Conservation (phyloP, 2,888 invertebrate species). For the Rhingia rostrata region DNA sequence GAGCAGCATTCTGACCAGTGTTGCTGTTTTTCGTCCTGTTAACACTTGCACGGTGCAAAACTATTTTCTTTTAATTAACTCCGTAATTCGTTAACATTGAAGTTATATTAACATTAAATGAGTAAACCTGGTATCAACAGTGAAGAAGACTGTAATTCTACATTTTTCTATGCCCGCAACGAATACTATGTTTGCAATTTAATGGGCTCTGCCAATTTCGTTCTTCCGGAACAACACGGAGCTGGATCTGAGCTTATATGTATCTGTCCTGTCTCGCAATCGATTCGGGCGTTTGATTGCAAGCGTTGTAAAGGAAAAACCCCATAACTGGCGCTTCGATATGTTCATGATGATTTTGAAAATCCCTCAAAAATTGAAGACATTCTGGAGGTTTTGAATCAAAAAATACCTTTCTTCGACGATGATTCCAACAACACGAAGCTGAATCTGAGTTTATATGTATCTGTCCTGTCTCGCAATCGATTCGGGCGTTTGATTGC, state of each 20-base stretch:
- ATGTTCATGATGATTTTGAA: conserved; percentile 94
- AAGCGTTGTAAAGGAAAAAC: conserved; percentile 91
- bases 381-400: conserved; percentile 90
- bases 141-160: conserved; percentile 88
- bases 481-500: no score
- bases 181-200: conserved; percentile 94
- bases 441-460: no score
- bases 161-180: conserved; percentile 96
- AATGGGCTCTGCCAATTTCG: conserved; percentile 82
- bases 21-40: no score
- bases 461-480: no score
- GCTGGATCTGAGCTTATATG: conserved; percentile 80
- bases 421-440: no score
- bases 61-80: no score
- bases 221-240: conserved; percentile 80
- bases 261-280: conserved; percentile 82
- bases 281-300: conserved; percentile 89
- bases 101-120: conserved; percentile 12
- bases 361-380: conserved; percentile 88
- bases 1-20: no score
- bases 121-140: conserved; percentile 81
- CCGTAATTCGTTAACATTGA: no score
- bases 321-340: conserved; percentile 91
- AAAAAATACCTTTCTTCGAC: conserved; percentile 85
- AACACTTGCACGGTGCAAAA: no score